Base-by-base conservation (phyloP, 2,113 vertebrate species). In the Melospiza georgiana region DNA sequence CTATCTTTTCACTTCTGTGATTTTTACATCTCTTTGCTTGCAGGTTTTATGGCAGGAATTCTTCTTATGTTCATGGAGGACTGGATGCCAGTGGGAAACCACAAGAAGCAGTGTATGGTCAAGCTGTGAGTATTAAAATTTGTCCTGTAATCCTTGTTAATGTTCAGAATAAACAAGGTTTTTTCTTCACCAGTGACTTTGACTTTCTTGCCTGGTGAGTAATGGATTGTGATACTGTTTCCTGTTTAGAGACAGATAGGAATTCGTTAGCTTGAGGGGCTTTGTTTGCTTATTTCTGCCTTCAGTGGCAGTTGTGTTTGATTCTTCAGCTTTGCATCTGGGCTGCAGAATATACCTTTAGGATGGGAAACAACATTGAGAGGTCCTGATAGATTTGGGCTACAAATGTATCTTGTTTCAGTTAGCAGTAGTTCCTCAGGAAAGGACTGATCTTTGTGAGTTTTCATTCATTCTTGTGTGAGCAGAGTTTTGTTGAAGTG, bases 1-100 rank as follows among this genome's bases (percentile, higher is more conserved):
- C 20, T 77, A 0, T 10, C 57, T 69, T 68, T 84, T 84, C 48
- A 10, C 6, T 17, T n/a, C 44, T 54, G 0, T 93, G 52, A 94
- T 59, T 43, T 75, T 17, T 43, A 5, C 27, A 2, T 85, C 87
- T 91, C 25, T 94, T 51, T 74, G 7, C 95, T 94, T 84, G 5
- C 87, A 99, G 99, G 98, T 99, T 99, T 97, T 99, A 99, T 94
- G 99, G 99, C 78, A 98, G 99, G 91, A 99, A 99, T 97, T 99
- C 99, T 79, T 99, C 99, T 33, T 99, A 99, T 8, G 99, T 99
- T 90, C 99, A 99, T 75, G 99, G 99, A 58, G 99, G 99, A 89
- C 97, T 99, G 81, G 99, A 99, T 96, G 98, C 98, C 72, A 99
- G 94, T 93, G 99, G 99, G 58, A 99, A 99, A 86, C 98, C 99